Conservation (phyloP, 2,797 vertebrate genomes). For the Tenualosa ilisha region DNA sequence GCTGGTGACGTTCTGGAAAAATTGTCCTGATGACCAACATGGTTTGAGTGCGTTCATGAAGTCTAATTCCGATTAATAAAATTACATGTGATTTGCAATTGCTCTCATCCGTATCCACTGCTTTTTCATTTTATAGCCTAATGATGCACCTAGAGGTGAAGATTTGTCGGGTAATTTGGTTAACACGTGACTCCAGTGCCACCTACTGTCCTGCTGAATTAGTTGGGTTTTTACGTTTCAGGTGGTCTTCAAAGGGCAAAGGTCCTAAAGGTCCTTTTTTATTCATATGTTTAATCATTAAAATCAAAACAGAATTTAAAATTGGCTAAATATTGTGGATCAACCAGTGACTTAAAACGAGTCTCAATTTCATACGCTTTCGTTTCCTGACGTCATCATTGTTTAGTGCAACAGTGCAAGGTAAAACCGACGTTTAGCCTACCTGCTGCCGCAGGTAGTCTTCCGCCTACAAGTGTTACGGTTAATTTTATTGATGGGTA, state of each 20-base stretch:
- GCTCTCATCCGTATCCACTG: background rate
- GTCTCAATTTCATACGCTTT: background rate
- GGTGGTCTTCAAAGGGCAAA: background rate
- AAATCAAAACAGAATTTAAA: no score
- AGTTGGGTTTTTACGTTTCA: background rate
- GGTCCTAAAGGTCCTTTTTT: background rate
- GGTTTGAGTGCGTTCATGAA: background rate
- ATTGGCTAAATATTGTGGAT: no score
- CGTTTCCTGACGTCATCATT: slow-evolving; percentile 4
- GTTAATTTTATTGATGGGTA: no score
- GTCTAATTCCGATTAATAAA: background rate
- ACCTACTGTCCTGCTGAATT: background rate
- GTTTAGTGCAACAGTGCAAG: slow-evolving; percentile 3
- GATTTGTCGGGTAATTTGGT: background rate
- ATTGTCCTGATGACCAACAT: no score
- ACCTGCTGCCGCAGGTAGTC: slow-evolving; percentile 4
- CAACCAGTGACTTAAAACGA: no score
- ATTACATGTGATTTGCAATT: background rate
- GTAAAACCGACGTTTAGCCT: slow-evolving; percentile 6
- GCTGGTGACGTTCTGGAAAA: no score
- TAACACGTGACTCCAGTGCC: background rate
- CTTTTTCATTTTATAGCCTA: background rate
- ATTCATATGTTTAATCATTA: no score
- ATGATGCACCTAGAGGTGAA: background rate
- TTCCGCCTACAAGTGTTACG: background rate